These are phyloP conservation scores for Nephrocerus scutellatus DNA, from an alignment of 2,888 invertebrate genomes.

Conservation along the genomic window DNA sequence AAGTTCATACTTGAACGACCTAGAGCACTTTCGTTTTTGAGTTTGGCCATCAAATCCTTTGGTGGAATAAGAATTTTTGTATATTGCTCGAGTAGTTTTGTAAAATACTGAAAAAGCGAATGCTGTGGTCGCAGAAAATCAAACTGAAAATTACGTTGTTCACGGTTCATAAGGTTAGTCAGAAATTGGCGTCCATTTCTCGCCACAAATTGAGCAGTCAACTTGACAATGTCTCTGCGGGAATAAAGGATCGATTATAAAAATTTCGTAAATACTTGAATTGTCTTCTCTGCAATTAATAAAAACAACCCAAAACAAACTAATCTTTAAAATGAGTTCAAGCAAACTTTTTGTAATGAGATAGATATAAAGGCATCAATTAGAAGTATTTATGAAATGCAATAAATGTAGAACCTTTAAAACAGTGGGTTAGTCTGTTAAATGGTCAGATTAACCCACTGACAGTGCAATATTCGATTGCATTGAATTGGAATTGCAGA, in stretches of 20 bases:
- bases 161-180: conserved; percentile 96
- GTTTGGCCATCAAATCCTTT: conserved; percentile 74
- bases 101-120: conserved; percentile 96
- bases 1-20: conserved; percentile 50
- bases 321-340: no score
- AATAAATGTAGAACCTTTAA: neutral
- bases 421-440: neutral
- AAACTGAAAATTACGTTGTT: conserved; percentile 96
- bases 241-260: neutral
- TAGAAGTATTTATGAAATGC: neutral
- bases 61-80: conserved; percentile 95
- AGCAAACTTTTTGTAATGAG: no score
- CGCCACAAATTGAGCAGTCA: conserved; percentile 98
- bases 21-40: conserved; percentile 70
- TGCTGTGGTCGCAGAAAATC: conserved; percentile 98
- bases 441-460: no score
- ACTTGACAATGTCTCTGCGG: conserved; percentile 85
- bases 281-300: no score
- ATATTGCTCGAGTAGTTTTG: conserved; percentile 95
- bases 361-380: neutral
- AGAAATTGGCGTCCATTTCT: conserved; percentile 96
- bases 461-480: neutral
- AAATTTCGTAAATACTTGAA: neutral
- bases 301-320: no score
- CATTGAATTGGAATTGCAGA: neutral